Base-by-base conservation (phyloP, 2,113 vertebrate genomes). In the Rhodinocichla rosea region DNA sequence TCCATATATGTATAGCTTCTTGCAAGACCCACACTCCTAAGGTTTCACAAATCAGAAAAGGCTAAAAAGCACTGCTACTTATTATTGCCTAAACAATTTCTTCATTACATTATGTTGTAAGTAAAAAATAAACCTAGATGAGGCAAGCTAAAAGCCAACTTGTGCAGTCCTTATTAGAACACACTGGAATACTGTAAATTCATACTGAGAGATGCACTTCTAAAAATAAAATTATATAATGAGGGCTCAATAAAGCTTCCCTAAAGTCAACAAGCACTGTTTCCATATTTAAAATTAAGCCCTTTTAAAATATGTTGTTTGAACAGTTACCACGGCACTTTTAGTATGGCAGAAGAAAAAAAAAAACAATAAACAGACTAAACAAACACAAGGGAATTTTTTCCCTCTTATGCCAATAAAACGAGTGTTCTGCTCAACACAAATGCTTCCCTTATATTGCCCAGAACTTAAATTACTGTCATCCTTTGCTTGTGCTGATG, bases 161-260 rank as follows among this genome's bases (percentile, higher is more conserved):
- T 63, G 49, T 63, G 44, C 49, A 81, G 67, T 79, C 68, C 33
- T 78, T 84, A 63, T 63, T 74, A 92, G 62, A 94, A 91, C 47
- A 78, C 69, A 70, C 4, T 56, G 53, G 40, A 94, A 71, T 87
- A 84, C 28, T 42, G 18, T 68, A 89, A 83, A 94, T 49, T 73
- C 50, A 55, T 52, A 85, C 30, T n/a, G 47, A 92, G 77, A 96
- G 16, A 65, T 39, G 44, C 47, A 80, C 32, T 92, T 95, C 63
- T 85, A 87, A 92, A 95, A 94, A 84, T 76, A 83, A 87, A 90
- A 80, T 62, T 82, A 71, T 44, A 69, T 73, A 75, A 92, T 80
- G 56, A 88, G 39, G 18, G 14, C 33, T 85, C 68, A 88, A 44
- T 50, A 92, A 83, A 85, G 67, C 47, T 88, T 85, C 39, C 47